These are phyloP conservation scores for Cyanoramphus novaezelandiae DNA, from an alignment of 2,113 vertebrate species.

Conservation along the genomic window DNA sequence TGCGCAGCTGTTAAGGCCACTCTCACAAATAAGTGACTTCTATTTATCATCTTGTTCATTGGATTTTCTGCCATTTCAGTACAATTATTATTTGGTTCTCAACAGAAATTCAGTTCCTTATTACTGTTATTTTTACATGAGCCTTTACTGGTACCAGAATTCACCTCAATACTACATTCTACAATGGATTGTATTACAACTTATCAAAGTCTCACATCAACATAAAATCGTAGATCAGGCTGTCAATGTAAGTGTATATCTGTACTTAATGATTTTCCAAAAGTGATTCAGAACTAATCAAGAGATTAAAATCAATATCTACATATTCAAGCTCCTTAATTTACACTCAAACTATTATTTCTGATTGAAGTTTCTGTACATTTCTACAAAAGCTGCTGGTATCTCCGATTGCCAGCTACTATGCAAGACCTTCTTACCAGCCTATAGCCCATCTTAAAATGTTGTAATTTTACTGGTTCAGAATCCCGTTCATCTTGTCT, in stretches of 20 bases:
- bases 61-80: neutral
- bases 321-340: neutral
- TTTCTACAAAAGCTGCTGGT: neutral
- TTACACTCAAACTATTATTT: neutral
- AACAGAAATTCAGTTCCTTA: neutral
- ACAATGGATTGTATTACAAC: neutral
- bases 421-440: neutral
- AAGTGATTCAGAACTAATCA: neutral
- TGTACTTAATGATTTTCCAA: neutral
- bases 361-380: neutral
- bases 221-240: neutral
- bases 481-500: neutral
- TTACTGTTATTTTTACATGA: neutral
- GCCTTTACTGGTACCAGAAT: neutral
- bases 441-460: neutral
- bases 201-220: neutral
- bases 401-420: neutral
- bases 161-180: neutral
- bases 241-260: neutral
- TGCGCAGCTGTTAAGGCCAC: neutral
- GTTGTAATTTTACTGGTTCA: neutral
- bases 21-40: neutral
- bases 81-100: neutral
- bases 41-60: neutral
- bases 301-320: neutral